A percentile compares a stretch with the other conserved stretches of the same genome.
phyloP scores from a whole-genome alignment of 2,113 vertebrate genomes.

The Diadophis punctatus region DNA sequence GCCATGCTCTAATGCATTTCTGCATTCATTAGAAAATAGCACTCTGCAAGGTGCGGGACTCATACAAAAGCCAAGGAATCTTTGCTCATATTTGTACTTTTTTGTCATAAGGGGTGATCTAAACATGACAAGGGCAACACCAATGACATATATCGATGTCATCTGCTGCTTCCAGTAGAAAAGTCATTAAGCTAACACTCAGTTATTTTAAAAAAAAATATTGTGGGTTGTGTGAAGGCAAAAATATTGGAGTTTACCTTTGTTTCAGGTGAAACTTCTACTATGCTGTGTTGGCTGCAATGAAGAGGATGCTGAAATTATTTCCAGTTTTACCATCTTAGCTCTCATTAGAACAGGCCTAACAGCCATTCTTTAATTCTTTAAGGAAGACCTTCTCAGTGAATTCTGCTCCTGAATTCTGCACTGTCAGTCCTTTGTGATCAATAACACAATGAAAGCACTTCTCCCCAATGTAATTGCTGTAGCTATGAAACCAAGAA shows the following conservation, averaged over 20 bases:
- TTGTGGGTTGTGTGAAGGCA: background rate
- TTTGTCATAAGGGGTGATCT: background rate
- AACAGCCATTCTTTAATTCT: too few species aligned
- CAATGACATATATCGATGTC: background rate
- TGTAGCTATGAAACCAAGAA: too few species aligned
- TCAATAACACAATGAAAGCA: too few species aligned
- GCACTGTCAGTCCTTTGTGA: too few species aligned
- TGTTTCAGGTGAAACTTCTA: background rate
- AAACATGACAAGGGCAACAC: background rate
- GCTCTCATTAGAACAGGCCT: too few species aligned
- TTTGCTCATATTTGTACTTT: background rate
- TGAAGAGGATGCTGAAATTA: too few species aligned
- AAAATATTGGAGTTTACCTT: background rate
- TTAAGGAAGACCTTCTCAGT: too few species aligned
- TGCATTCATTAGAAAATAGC: background rate
- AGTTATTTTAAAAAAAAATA: background rate
- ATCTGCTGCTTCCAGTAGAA: background rate
- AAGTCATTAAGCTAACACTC: background rate
- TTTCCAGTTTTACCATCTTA: too few species aligned
- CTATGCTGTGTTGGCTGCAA: too few species aligned
- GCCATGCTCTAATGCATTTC: background rate
- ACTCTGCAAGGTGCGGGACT: background rate
- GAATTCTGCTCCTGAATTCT: too few species aligned
- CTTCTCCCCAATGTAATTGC: too few species aligned
- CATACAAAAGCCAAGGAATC: background rate